phyloP scores from a whole-genome alignment of 2,888 invertebrate species.

The Clanis bilineata region DNA sequence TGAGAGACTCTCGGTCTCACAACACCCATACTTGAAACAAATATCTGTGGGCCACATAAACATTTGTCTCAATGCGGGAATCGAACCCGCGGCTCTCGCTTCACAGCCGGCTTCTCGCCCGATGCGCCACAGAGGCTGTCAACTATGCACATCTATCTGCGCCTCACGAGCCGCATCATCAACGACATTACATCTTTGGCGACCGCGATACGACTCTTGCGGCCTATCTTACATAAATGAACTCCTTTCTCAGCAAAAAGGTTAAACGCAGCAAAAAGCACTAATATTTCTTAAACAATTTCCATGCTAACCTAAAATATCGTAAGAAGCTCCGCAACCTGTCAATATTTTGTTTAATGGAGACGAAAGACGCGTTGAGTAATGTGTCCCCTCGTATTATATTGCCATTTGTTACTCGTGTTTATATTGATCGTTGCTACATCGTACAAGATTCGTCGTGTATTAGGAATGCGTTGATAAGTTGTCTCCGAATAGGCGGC shows the following conservation, averaged over 20 bases:
- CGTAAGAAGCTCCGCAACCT: conserved; percentile 19
- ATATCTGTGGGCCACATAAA: no score
- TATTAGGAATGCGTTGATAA: conserved; percentile 35
- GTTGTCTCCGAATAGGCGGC: conserved; percentile 1
- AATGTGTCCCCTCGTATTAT: conserved; percentile 41
- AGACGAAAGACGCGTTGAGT: conserved; percentile 42
- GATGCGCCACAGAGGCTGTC: no score
- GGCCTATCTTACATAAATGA: no score
- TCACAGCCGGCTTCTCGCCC: no score
- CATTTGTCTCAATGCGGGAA: no score
- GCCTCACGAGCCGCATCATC: no score
- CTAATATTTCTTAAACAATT: not conserved
- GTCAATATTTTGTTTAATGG: conserved; percentile 41
- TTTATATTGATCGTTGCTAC: conserved; percentile 32
- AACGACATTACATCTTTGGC: no score
- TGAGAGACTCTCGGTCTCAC: no score
- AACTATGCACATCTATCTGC: no score
- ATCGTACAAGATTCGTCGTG: conserved; percentile 35
- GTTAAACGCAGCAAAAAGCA: not conserved
- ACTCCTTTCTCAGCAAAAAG: not conserved
- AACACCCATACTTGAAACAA: no score
- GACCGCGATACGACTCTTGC: no score
- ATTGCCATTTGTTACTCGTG: conserved; percentile 42
- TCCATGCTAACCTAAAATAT: not conserved
- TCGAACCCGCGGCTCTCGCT: no score